A percentile compares a stretch with the other conserved stretches of the same genome.
These are phyloP conservation scores for Pristis pectinata DNA, from an alignment of 2,797 vertebrate species.

Conservation along the genomic window DNA sequence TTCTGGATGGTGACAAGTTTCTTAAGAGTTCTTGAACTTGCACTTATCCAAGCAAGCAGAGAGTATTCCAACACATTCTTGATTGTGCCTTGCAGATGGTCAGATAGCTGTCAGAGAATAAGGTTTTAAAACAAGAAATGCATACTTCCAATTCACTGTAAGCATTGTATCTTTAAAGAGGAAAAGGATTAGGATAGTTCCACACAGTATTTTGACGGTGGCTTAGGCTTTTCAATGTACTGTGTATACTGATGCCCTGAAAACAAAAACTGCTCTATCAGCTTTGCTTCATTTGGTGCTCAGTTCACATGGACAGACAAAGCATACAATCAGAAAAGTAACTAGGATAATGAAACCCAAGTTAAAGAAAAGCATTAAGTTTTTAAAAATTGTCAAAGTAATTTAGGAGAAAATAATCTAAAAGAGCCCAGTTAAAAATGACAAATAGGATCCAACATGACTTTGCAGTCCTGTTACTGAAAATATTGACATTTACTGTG, in stretches of 20 bases:
- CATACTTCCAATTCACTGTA: neutral
- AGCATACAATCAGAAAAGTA: neutral
- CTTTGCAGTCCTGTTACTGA: no score
- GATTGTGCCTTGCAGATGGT: no score
- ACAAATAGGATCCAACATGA: neutral
- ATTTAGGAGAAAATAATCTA: neutral
- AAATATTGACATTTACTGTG: no score
- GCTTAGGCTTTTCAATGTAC: neutral
- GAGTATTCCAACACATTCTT: no score
- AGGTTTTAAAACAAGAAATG: neutral
- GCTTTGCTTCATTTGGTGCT: neutral
- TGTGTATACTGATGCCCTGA: neutral
- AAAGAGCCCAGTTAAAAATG: neutral
- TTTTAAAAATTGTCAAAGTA: neutral
- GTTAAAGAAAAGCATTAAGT: neutral
- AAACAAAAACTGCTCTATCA: neutral
- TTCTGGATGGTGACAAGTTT: no score
- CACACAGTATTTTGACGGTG: neutral
- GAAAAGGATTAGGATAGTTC: neutral
- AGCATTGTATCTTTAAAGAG: neutral
- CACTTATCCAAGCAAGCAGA: no score
- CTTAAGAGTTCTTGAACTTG: no score
- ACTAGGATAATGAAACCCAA: neutral
- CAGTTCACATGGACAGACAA: neutral
- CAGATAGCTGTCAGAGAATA: neutral